Conservation (phyloP, 2,797 vertebrate species). For the Hylomyscus alleni region DNA sequence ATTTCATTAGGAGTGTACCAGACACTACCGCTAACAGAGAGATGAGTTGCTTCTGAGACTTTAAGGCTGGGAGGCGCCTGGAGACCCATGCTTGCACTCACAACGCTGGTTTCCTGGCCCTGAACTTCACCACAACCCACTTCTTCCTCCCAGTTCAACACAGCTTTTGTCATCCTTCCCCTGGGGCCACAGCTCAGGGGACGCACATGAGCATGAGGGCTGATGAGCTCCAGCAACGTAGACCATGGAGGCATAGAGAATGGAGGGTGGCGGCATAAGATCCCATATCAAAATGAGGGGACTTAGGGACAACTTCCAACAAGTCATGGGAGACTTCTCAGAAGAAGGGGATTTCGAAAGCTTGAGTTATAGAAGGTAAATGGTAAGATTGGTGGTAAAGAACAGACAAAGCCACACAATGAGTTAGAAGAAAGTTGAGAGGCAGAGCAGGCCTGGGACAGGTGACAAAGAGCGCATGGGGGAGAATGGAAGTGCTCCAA, state of each 20-base stretch:
- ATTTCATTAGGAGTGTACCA: not conserved
- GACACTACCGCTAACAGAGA: not conserved
- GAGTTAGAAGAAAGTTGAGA: not conserved
- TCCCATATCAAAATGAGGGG: slow-evolving; percentile 39
- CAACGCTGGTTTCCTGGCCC: not conserved
- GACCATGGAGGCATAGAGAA: not conserved
- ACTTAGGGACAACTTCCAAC: slow-evolving; percentile 12
- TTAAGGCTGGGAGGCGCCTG: not conserved
- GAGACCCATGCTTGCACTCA: not conserved
- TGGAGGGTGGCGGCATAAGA: not conserved
- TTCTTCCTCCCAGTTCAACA: not conserved
- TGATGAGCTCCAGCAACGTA: not conserved
- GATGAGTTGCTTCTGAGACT: not conserved
- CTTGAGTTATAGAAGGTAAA: not conserved
- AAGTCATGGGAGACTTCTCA: slow-evolving; percentile 62
- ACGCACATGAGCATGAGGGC: not conserved
- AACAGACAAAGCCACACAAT: not conserved
- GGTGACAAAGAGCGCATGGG: not conserved
- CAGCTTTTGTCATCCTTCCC: not conserved
- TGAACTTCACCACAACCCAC: not conserved
- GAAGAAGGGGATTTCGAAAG: slow-evolving; percentile 70
- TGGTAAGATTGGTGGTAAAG: not conserved
- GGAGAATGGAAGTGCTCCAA: not conserved
- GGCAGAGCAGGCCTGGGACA: too few relatives aligned
- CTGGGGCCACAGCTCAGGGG: not conserved